Base-by-base conservation (phyloP, 2,888 invertebrate genomes). In the Mythimna albipuncta region DNA sequence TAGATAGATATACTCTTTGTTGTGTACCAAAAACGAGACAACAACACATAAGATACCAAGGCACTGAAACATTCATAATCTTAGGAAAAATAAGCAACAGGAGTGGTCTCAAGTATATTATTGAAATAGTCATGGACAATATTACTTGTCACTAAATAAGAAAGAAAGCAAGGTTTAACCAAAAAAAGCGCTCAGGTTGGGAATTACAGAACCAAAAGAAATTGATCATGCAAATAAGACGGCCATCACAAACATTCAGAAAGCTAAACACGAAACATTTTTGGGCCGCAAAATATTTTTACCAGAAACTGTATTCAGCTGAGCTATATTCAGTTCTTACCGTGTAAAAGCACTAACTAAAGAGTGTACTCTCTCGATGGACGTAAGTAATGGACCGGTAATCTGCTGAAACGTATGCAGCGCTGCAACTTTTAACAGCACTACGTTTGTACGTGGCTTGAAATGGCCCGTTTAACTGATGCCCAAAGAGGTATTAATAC, bases 321-420 rank as follows among this genome's bases (percentile, higher is more conserved):
- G 16, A 75, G 44, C 38, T 59, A 47, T 16, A 55, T 47, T 64
- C 64, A 54, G 35, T 55, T 41, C 47, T 55, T 10, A 50, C 52
- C 50, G 21, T 32, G 16, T 64, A 61, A 63, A 76, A 57, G 32
- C 55, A 41, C 64, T 57, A 66, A 69, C 50, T 72, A 44, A 61
- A 66, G 71, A 63, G 13, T 38, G 54, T 47, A 9, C 41, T 26
- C 54, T 47, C 61, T 47, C 65, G 61, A 67, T 63, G 41, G 63
- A 57, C 66, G 59, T 72, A 72, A 67, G 72, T 77, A 72, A 80
- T 76, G 77, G 68, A 64, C n/a, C 65, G 19, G 69, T 81, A 72
- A 76, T 76, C 72, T 77, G 68, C 50, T 63, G 11, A 64, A 76
- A 69, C 59, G 69, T 76, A 72, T 82, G 72, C 72, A 82, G 16